Base-by-base conservation (phyloP, 2,888 invertebrate species). In the Coecobrya sp. region DNA sequence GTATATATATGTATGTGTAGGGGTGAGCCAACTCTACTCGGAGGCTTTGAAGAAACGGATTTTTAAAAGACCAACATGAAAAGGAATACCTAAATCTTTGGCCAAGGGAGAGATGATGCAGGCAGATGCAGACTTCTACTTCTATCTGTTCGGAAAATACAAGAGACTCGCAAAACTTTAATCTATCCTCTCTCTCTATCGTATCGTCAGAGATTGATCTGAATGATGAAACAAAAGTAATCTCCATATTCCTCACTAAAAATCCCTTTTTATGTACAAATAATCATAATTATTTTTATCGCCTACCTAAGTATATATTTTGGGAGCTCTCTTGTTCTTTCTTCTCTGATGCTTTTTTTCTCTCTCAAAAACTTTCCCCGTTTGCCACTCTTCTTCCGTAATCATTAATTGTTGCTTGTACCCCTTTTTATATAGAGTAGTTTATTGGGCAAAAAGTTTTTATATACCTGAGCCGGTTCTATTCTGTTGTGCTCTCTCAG, bases 21-120 rank as follows among this genome's bases (percentile, higher is more conserved):
- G 95, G 95, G 94, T 93, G 95, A 95, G 94, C 95, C 95, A 94
- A 95, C 95, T 94, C 95, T 95, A 93, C 95, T 95, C 94, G 95
- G 95, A 94, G 94, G 95, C 93, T 95, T 95, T 93, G 95, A 95
- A 94, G 95, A 95, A 93, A 95, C 95, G 95, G 95, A 95, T 94
- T 95, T 95, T 95, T 95, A 95, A 89, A 92, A 89, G 79, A 89
- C 89, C 89, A 89, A 86, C 88, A 52, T 92, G 92, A 92, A 92
- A 92, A 89, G 92, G 92, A 92, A 87, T 92, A 87, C 92, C 92
- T 73, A 86, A 90, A 84, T 92, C 89, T 92, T 86, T 92, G 89
- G 89, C 92, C 88, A 90, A 89, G 79, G 42, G 85, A 79, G 36
- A n/a, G n/a, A n/a, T n/a, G 55, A 59, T 82, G 55, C 45, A 76